Percentiles rank a stretch among this genome's conserved stretches.
Evolutionary conservation across 2,888 invertebrate genomes (phyloP).

Genomic region (Ectropis crepuscularia): DNA sequence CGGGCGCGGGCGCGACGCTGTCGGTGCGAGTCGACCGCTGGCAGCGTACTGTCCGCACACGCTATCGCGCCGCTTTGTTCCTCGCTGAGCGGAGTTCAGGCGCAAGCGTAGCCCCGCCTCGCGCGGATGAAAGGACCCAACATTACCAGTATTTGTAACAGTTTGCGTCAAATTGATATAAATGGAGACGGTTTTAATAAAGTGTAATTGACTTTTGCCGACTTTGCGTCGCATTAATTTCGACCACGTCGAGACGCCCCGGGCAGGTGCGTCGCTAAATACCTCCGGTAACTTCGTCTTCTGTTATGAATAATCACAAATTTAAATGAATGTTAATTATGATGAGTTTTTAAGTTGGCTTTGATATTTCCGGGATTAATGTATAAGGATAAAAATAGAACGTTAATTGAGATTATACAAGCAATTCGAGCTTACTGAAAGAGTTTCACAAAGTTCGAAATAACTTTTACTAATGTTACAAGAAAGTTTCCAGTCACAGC

Average conservation of each 20-base stretch:
- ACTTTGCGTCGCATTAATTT: conserved; percentile 84
- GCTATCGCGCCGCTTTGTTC: conserved; percentile 60
- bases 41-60: conserved; percentile 56
- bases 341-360: conserved; percentile 73
- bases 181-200: conserved; percentile 85
- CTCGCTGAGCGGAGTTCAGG: conserved; percentile 53
- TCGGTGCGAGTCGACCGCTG: conserved; percentile 58
- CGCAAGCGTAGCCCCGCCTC: conserved; percentile 84
- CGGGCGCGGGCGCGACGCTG: conserved; percentile 43
- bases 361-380: conserved; percentile 59
- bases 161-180: conserved; percentile 85
- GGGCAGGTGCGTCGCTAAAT: conserved; percentile 82
- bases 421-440: conserved; percentile 8
- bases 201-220: conserved; percentile 85
- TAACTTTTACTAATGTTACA: conserved; percentile 14
- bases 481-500: conserved; percentile 1
- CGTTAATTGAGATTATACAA: conserved; percentile 17
- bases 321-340: conserved; percentile 82
- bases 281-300: conserved; percentile 75
- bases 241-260: conserved; percentile 81
- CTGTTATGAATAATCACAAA: conserved; percentile 78
- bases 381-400: conserved; percentile 19
- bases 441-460: conserved; percentile 18
- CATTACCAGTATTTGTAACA: conserved; percentile 85
- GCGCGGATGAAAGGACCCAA: conserved; percentile 81